A percentile compares a stretch with the other conserved stretches of the same genome.
These are phyloP conservation scores for Protonibea diacanthus DNA, from an alignment of 2,797 vertebrate genomes.

Conservation along the genomic window DNA sequence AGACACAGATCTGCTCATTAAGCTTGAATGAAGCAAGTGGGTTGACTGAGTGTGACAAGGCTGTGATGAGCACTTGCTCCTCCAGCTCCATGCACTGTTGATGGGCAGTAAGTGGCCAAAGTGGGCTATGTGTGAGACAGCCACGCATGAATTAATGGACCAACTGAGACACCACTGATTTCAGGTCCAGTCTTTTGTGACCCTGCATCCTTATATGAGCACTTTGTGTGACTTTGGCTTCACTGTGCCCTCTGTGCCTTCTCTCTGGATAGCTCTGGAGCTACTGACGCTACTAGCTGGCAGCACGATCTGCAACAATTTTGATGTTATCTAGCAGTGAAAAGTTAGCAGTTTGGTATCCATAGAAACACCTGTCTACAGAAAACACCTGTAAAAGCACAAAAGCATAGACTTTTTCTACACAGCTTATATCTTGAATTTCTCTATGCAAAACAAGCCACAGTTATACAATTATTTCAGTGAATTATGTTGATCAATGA, in stretches of 20 bases:
- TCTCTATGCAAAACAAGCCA: background rate
- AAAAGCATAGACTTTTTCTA: background rate
- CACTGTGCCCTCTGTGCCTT: background rate
- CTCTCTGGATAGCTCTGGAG: background rate
- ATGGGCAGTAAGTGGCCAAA: slow-evolving; percentile 72
- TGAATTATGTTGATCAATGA: no score
- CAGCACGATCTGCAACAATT: background rate
- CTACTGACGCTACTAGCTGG: background rate
- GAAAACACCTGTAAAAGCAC: background rate
- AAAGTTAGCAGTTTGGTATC: no score
- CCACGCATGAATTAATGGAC: slow-evolving; percentile 58
- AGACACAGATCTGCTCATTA: slow-evolving; percentile 54
- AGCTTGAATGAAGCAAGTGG: slow-evolving; percentile 32
- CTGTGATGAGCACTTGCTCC: slow-evolving; percentile 61
- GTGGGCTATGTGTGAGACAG: slow-evolving; percentile 56
- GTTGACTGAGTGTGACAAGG: slow-evolving; percentile 45
- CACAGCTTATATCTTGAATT: background rate
- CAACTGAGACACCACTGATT: slow-evolving; percentile 68
- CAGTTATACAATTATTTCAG: no score
- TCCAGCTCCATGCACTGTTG: slow-evolving; percentile 61
- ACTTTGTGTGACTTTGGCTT: slow-evolving; percentile 18
- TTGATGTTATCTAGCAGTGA: no score
- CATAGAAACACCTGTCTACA: background rate
- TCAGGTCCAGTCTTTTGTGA: slow-evolving; percentile 35
- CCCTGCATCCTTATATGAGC: slow-evolving; percentile 24